Conservation (phyloP, 30 jellyfish, hydroid and myxozoan species). For the Hydractinia echinata region DNA sequence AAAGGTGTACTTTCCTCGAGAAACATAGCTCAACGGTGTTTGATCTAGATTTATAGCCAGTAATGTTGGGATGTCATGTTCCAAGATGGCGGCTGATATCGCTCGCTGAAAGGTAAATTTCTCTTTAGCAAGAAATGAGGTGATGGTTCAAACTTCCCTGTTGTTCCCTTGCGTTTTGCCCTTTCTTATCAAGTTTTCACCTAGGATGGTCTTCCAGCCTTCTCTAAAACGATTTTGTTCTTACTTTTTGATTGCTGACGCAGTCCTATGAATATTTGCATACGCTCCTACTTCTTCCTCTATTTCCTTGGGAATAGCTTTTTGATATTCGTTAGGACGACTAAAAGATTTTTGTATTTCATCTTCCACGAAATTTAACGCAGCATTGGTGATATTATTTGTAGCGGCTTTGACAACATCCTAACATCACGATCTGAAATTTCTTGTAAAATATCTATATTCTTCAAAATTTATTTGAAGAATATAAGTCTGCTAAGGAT, state of each 20-base stretch:
- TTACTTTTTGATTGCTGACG: slow-evolving; percentile 28
- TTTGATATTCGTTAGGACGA: slow-evolving; percentile 9
- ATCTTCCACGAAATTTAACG: neutral
- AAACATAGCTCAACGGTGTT: too few relatives aligned
- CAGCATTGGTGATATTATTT: slow-evolving; percentile 6
- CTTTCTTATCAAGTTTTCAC: neutral
- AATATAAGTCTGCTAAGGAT: too few relatives aligned
- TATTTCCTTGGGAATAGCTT: slow-evolving; percentile 8
- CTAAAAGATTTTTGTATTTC: slow-evolving; percentile 13
- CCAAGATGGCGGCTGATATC: too few relatives aligned
- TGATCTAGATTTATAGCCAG: too few relatives aligned
- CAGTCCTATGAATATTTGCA: neutral
- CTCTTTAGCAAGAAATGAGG: too few relatives aligned
- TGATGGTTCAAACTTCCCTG: too few relatives aligned
- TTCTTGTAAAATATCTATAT: too few relatives aligned
- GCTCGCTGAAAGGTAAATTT: too few relatives aligned
- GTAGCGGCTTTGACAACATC: neutral
- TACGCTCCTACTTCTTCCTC: slow-evolving; percentile 8
- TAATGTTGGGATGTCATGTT: too few relatives aligned
- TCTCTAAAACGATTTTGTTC: neutral
- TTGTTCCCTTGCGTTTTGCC: neutral
- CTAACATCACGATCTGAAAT: neutral
- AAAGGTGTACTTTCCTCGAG: too few relatives aligned
- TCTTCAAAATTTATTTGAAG: too few relatives aligned
- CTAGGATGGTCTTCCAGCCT: slow-evolving; percentile 9